A percentile compares a stretch with the other conserved stretches of the same genome.
Evolutionary conservation across 2,797 vertebrate species (phyloP).

Genomic region (Mionectes olivaceus): DNA sequence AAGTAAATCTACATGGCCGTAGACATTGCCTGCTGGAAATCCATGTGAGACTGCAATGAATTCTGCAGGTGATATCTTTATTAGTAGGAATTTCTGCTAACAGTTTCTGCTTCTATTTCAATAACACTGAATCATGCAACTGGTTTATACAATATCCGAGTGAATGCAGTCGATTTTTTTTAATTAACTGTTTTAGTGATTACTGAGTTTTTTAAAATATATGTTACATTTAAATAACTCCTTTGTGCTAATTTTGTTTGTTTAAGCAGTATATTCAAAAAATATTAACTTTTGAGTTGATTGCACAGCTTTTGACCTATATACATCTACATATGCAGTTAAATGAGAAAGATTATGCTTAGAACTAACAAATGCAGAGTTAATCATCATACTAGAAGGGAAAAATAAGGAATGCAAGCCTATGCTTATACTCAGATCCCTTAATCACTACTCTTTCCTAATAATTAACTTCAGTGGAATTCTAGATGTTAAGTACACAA

Average conservation of each 20-base stretch:
- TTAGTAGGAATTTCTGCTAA: background rate
- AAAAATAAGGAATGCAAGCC: background rate
- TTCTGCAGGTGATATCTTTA: background rate
- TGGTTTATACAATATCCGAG: background rate
- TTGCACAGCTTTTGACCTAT: background rate
- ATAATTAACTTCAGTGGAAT: background rate
- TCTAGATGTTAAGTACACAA: background rate
- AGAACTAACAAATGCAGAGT: background rate
- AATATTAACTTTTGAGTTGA: background rate
- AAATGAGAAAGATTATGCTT: background rate
- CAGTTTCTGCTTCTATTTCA: background rate
- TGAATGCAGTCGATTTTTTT: background rate
- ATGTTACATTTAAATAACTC: background rate
- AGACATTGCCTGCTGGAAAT: background rate
- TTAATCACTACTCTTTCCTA: background rate
- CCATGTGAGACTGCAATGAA: background rate
- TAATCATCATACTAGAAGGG: background rate
- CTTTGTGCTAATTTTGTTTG: background rate
- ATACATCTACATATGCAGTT: background rate
- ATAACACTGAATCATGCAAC: background rate
- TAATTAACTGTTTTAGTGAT: background rate
- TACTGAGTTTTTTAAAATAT: background rate
- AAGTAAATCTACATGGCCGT: background rate
- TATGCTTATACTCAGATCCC: background rate
- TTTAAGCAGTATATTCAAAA: background rate